Evolutionary conservation across 2,797 vertebrate species (phyloP).

Genomic region (Xyrichtys novacula): DNA sequence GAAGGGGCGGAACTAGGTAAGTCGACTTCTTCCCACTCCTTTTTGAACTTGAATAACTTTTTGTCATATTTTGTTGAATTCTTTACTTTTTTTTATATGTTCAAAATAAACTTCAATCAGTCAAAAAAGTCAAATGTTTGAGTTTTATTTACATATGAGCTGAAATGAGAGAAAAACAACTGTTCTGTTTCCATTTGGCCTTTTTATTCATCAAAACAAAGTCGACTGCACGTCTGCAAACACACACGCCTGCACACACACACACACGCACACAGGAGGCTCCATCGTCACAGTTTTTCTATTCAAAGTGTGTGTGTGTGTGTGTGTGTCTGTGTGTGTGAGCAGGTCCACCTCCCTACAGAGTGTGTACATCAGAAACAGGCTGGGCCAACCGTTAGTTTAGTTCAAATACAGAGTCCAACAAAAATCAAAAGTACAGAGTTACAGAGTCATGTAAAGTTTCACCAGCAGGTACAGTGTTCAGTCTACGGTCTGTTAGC

Average conservation of each 20-base stretch:
- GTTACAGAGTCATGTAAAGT: slow-evolving; percentile 58
- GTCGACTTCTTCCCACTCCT: too few relatives aligned
- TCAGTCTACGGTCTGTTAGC: slow-evolving; percentile 63
- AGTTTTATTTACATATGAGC: too few relatives aligned
- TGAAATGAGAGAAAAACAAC: too few relatives aligned
- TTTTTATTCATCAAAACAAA: slow-evolving; percentile 83
- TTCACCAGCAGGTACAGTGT: slow-evolving; percentile 68
- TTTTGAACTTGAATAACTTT: too few relatives aligned
- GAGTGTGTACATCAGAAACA: slow-evolving; percentile 50
- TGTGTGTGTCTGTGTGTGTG: slow-evolving; percentile 15
- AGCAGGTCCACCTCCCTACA: slow-evolving; percentile 44
- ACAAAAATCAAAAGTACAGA: slow-evolving; percentile 44
- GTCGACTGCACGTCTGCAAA: slow-evolving; percentile 40
- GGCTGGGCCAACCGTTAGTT: slow-evolving; percentile 42
- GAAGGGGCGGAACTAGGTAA: too few relatives aligned
- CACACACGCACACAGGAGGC: slow-evolving; percentile 46
- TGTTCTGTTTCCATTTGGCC: slow-evolving; percentile 64
- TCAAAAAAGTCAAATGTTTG: too few relatives aligned
- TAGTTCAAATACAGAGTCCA: slow-evolving; percentile 62
- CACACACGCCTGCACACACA: slow-evolving; percentile 30
- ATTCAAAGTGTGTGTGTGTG: slow-evolving; percentile 31
- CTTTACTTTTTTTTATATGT: too few relatives aligned
- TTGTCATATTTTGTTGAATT: too few relatives aligned
- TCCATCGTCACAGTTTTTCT: slow-evolving; percentile 73
- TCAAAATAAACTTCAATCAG: too few relatives aligned